Evolutionary conservation across 2,888 invertebrate species (phyloP).

Genomic region (Lasioglossum zephyrum): DNA sequence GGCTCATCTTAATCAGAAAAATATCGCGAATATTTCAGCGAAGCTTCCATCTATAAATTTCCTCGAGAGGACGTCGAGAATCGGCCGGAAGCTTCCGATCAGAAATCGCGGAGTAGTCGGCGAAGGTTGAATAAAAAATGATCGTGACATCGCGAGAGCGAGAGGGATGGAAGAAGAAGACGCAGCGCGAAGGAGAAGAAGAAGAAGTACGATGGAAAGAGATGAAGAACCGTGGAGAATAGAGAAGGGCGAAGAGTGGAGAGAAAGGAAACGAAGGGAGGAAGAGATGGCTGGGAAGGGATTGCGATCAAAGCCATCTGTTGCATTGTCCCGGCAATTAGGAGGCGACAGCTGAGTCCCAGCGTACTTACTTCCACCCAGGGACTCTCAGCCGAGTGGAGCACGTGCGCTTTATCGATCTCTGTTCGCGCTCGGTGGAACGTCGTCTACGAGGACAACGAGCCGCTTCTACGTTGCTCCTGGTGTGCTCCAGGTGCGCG

Average conservation of each 20-base stretch:
- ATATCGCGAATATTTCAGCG: background rate
- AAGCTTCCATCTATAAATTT: background rate
- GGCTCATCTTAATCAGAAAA: background rate
- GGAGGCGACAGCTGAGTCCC: constrained; percentile 84
- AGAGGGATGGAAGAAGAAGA: background rate
- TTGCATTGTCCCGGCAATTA: constrained; percentile 85
- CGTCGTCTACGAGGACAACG: constrained; percentile 66
- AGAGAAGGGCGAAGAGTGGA: constrained; percentile 31
- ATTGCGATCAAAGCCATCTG: constrained; percentile 85
- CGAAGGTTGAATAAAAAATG: background rate
- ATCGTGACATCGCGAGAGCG: background rate
- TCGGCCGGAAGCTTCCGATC: background rate
- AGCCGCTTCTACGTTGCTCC: constrained; percentile 48
- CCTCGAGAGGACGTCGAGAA: background rate
- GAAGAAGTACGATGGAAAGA: background rate
- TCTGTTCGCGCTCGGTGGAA: constrained; percentile 59
- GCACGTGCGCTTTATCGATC: constrained; percentile 80
- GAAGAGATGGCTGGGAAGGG: constrained; percentile 71
- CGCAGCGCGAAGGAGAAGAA: background rate
- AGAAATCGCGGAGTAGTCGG: background rate
- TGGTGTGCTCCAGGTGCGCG: constrained; percentile 52
- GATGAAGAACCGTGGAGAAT: constrained; percentile 21
- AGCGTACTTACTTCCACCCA: constrained; percentile 82
- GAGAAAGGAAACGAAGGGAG: constrained; percentile 57
- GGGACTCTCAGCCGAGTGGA: constrained; percentile 80